A percentile compares a stretch with the other conserved stretches of the same genome.
These are phyloP conservation scores for Oikopleura albicans DNA, from an alignment of 23 tunicate genomes.

Conservation along the genomic window DNA sequence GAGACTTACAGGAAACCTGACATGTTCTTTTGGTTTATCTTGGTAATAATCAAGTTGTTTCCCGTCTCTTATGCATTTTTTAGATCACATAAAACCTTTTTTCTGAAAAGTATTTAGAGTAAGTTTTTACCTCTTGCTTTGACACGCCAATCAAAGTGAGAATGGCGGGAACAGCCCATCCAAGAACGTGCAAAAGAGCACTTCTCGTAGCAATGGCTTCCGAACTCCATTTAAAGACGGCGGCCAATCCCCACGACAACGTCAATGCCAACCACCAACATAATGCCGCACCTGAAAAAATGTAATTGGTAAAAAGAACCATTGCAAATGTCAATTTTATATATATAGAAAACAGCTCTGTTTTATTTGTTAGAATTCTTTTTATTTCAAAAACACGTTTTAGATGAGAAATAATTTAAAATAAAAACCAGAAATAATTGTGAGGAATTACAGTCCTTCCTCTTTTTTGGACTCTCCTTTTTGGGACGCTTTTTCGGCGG, in stretches of 20 bases:
- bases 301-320: background rate
- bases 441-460: too few species aligned
- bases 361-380: background rate
- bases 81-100: too few species aligned
- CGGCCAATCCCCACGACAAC: conserved; percentile 1
- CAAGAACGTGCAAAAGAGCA: background rate
- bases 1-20: too few species aligned
- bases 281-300: background rate
- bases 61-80: too few species aligned
- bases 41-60: too few species aligned
- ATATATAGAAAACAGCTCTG: background rate
- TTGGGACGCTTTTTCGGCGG: too few species aligned
- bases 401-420: background rate
- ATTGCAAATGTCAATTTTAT: background rate
- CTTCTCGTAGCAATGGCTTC: conserved; percentile 5
- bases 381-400: background rate
- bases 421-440: background rate
- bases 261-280: conserved; percentile 17
- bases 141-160: conserved; percentile 3
- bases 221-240: conserved; percentile 15
- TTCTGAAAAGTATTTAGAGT: too few species aligned
- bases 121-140: background rate
- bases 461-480: too few species aligned
- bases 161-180: conserved; percentile 1
- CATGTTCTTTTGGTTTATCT: too few species aligned